Base-by-base conservation (phyloP, 2,797 vertebrate species). In the Carduelis carduelis region DNA sequence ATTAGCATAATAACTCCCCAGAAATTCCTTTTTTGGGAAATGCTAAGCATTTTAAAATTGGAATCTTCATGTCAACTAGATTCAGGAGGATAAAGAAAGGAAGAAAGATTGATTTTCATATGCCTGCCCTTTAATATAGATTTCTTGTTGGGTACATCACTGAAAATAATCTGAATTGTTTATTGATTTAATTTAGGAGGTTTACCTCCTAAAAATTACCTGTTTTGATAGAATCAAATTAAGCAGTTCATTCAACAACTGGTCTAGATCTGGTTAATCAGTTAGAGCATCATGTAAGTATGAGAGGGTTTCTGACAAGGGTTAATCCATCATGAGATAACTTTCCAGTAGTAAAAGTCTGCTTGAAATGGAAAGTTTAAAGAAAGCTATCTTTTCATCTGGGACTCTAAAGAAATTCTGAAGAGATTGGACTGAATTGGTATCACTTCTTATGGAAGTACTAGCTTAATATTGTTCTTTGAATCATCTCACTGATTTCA, bases 151-250 rank as follows among this genome's bases (percentile, higher is more conserved):
- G 16, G 28, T 74, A 57, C 18, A 66, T 70, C 50, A 47, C 39
- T 74, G 23, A 32, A 86, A 92, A 78, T 4, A 18, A 44, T 76
- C 41, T 74, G n/a, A n/a, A 66, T 83, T 93, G 9, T 80, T 85
- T 93, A 89, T 93, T 47, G 39, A 86, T 88, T 94, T 82, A 61
- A 84, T 95, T 92, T 76, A 70, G 52, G 44, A 93, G 59, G 60
- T 91, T n/a, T 43, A 43, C 41, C 41, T 43, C 41, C 41, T 43
- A 43, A 43, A 43, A 69, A 5, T 57, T 93, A 72, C 19, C 28
- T 84, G 43, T 69, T 85, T 82, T 79, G 37, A 61, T 65, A 65
- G 17, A 87, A 89, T 32, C 17, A 61, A 75, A 89, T 79, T 77
- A 70, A 44, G 13, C n/a, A 65, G 23, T 77, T 60, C 47, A 83